These are phyloP conservation scores for Toxostoma redivivum DNA, from an alignment of 2,113 vertebrate species.

Conservation along the genomic window DNA sequence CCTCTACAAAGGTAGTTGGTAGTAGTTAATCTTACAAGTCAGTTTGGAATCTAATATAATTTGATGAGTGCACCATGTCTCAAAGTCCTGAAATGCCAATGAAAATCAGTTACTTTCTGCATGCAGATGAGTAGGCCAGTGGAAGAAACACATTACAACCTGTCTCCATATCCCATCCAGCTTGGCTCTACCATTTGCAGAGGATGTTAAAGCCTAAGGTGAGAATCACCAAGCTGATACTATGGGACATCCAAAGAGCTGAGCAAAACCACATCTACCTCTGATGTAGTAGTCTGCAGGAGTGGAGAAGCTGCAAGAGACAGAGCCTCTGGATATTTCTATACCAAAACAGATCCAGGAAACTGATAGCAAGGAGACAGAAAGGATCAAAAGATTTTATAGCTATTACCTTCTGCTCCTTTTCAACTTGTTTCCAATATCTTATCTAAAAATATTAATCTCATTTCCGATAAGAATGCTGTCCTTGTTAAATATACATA, in stretches of 20 bases:
- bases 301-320: background rate
- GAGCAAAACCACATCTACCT: background rate
- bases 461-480: background rate
- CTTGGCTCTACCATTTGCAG: background rate
- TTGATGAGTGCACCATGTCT: background rate
- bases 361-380: background rate
- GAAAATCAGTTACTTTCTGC: background rate
- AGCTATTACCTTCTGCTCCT: background rate
- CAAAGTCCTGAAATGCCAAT: background rate
- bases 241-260: background rate
- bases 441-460: background rate
- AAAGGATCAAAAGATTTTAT: constrained; percentile 6
- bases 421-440: constrained; percentile 1
- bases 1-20: background rate
- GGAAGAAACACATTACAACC: background rate
- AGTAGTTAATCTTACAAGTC: background rate
- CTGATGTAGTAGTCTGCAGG: background rate
- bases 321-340: background rate
- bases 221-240: background rate
- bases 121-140: background rate
- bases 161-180: background rate
- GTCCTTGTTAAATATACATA: background rate
- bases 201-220: background rate
- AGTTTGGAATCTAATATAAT: background rate
- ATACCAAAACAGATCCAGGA: background rate